Conservation (phyloP, 2,113 vertebrate genomes). For the Rhea pennata region DNA sequence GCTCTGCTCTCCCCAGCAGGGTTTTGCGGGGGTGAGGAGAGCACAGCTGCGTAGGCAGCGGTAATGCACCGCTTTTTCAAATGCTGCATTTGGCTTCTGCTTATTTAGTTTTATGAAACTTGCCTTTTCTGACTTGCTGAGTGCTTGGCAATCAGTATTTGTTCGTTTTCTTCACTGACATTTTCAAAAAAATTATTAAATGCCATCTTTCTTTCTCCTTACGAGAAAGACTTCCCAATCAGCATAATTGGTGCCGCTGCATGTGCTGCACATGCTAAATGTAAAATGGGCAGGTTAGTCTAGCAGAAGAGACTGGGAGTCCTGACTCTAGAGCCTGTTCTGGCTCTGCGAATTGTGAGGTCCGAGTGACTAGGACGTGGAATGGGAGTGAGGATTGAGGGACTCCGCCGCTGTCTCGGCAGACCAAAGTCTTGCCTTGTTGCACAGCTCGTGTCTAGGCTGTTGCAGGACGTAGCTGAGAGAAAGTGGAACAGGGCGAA, state of each 20-base stretch:
- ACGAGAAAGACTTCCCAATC: neutral
- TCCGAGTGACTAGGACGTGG: neutral
- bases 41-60: neutral
- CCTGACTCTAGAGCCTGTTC: neutral
- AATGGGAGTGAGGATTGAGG: neutral
- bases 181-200: neutral
- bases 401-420: neutral
- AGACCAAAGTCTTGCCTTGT: neutral
- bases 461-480: neutral
- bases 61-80: neutral
- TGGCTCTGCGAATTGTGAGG: neutral
- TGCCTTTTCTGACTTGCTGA: neutral
- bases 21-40: neutral
- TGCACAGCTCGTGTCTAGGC: neutral
- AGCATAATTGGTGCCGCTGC: neutral
- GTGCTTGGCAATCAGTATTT: neutral
- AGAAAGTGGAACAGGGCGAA: neutral
- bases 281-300: neutral
- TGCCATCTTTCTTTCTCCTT: neutral
- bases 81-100: neutral
- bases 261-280: neutral
- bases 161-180: constrained; percentile 5
- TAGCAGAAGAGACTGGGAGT: fast-evolving
- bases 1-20: neutral
- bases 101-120: neutral